These are phyloP conservation scores for Stratiomys singularior DNA, from an alignment of 2,888 invertebrate species.

Conservation along the genomic window DNA sequence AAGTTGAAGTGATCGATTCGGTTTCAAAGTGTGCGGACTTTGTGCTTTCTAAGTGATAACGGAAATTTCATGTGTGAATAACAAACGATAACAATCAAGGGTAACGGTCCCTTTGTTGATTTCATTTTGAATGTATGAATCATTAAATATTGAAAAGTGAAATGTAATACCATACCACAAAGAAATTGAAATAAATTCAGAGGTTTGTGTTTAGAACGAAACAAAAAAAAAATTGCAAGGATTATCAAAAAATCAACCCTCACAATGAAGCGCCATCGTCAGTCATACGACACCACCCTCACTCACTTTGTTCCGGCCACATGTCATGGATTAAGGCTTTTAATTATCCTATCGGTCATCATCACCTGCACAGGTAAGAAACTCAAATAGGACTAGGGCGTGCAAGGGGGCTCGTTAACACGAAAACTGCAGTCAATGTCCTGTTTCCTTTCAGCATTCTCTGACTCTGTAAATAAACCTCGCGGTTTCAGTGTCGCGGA, in stretches of 20 bases:
- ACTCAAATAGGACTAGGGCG: neutral
- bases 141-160: slow-evolving; percentile 12
- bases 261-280: slow-evolving; percentile 38
- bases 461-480: neutral
- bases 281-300: slow-evolving; percentile 26
- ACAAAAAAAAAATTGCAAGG: slow-evolving; percentile 34
- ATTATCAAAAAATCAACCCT: slow-evolving; percentile 26
- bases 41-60: neutral
- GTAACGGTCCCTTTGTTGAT: neutral
- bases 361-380: slow-evolving; percentile 50
- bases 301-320: slow-evolving; percentile 33
- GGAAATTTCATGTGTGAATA: neutral
- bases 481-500: neutral
- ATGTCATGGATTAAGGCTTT: slow-evolving; percentile 50
- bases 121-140: slow-evolving; percentile 7
- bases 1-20: no score
- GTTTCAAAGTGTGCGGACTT: no score
- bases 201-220: neutral
- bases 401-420: slow-evolving; percentile 19
- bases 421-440: slow-evolving; percentile 33
- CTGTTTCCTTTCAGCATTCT: slow-evolving; percentile 17
- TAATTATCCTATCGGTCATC: slow-evolving; percentile 48
- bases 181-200: neutral
- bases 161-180: slow-evolving; percentile 15
- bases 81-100: neutral